phyloP scores from a whole-genome alignment of 2,797 vertebrate species.

The Anabas testudineus region DNA sequence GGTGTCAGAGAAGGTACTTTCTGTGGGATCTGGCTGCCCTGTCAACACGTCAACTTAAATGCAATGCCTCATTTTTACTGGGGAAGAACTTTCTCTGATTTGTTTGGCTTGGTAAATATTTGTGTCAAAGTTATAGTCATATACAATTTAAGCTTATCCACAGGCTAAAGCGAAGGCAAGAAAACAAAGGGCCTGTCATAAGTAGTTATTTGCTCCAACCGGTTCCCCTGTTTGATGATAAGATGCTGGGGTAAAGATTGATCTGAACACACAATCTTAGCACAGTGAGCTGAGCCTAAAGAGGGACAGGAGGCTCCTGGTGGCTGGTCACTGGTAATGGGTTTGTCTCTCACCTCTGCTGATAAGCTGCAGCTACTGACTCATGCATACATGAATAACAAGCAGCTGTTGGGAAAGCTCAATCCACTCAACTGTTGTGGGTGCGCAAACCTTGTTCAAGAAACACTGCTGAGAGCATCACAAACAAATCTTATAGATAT shows the following conservation, averaged over 20 bases:
- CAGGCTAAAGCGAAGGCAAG: neutral
- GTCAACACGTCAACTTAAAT: conserved; percentile 63
- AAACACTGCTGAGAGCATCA: conserved; percentile 6
- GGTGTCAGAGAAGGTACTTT: conserved; percentile 35
- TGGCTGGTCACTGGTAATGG: conserved; percentile 56
- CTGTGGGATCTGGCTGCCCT: conserved; percentile 36
- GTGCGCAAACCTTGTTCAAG: conserved; percentile 12
- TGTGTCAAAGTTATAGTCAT: conserved; percentile 30
- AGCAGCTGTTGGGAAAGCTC: conserved; percentile 49
- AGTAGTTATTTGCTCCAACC: conserved; percentile 23
- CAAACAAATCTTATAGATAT: neutral
- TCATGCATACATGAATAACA: conserved; percentile 71
- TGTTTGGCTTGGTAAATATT: conserved; percentile 43
- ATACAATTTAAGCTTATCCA: conserved; percentile 10
- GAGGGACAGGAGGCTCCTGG: conserved; percentile 33
- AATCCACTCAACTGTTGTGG: conserved; percentile 40
- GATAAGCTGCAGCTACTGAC: conserved; percentile 58
- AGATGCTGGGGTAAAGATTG: conserved; percentile 12
- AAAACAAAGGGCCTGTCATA: conserved; percentile 8
- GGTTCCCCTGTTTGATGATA: conserved; percentile 16
- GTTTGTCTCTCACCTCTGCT: conserved; percentile 54
- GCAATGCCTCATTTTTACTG: conserved; percentile 57
- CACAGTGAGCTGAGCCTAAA: conserved; percentile 40
- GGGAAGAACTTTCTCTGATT: conserved; percentile 6
- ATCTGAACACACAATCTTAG: conserved; percentile 28